Evolutionary conservation across 2,888 invertebrate species (phyloP), one percentile per base, ranked within the genome.

Genomic region (Apomyelois bistriatella): DNA sequence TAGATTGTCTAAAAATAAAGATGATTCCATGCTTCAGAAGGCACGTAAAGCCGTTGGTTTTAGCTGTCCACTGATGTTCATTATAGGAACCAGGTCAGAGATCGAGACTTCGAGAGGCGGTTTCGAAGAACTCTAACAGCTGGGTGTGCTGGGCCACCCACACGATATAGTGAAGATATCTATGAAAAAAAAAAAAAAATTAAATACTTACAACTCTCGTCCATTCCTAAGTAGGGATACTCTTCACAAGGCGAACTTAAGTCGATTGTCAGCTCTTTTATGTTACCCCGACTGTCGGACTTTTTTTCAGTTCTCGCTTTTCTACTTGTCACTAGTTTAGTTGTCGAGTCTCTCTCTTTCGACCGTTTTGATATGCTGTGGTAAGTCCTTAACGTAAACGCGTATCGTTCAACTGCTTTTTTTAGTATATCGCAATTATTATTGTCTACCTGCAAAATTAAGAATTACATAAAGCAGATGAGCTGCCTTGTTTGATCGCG

Each of bases 171-270:
- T n/a, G 5, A 4, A 32, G 10, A 1, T 3, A 6, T 1, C 15
- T 16, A 3, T 30, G 1, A 6, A 17, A 13, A 13, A 37, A 3
- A n/a, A n/a, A n/a, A n/a, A n/a, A n/a, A n/a, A n/a, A n/a, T n/a
- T n/a, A n/a, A 8, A 22, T 52, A 78, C 93, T 91, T 90, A 96
- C 95, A 97, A 63, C 92, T 91, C 83, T 97, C 97, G 72, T 94
- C 93, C 93, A 96, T 96, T 47, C 91, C 78, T 35, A 94, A 81
- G 57, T 92, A 80, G 0, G 97, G 97, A 67, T 91, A 91, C 0
- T 84, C 81, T 66, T 94, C 93, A 74, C 97, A 97, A 0, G 91
- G 79, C 5, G 85, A 76, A 16, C 76, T 82, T 48, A 96, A 78
- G 35, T 91, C 75, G 0, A 96, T 86, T 10, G 85, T 70, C 10